Base-by-base conservation (phyloP, 2,797 vertebrate species). In the Typhlichthys eigenmanni region DNA sequence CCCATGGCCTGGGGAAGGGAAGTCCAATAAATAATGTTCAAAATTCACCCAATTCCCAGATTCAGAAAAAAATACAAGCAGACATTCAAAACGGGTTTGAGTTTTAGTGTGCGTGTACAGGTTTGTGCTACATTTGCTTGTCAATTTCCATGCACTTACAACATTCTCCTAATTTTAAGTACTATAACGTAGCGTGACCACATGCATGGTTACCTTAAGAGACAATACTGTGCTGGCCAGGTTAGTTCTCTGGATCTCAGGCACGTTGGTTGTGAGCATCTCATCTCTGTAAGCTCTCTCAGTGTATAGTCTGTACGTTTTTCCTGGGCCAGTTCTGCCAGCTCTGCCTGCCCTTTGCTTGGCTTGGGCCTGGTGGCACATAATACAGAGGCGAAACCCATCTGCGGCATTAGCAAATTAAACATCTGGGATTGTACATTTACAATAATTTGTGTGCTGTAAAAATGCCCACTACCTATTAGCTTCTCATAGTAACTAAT, bases 201-300 rank as follows among this genome's bases (percentile, higher is more conserved):
- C 1, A 13, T 34, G 13, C 13, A 3, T 17, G 0, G 14, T 54
- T 49, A 98, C 98, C 95, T 99, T 99, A 24, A 99, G 94, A 1
- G 98, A 99, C 47, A 99, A 92, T 62, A 99, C 98, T 0, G 98
- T 99, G 76, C 97, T 99, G 57, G 97, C 96, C 88, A 99, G 2
- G 86, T 99, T 99, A 58, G 97, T 99, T 68, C 98, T 95, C 92
- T 99, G 97, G 88, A 99, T 99, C 85, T 99, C 98, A 0, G 98
- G 98, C 53, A 99, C 97, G 0, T 99, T 99, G 80, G 97, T 98
- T 10, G 97, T 98, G 5, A 99, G 87, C 97, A 99, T 99, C 82
- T 99, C 97, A 59, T 99, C 98, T 49, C 97, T 90, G 75, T 99
- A 99, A 2, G 98, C 98, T 32, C 97, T 93, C 71, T 99, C 98